These are phyloP conservation scores for Hypocryptadius cinnamomeus DNA, from an alignment of 2,113 vertebrate genomes.

Conservation along the genomic window DNA sequence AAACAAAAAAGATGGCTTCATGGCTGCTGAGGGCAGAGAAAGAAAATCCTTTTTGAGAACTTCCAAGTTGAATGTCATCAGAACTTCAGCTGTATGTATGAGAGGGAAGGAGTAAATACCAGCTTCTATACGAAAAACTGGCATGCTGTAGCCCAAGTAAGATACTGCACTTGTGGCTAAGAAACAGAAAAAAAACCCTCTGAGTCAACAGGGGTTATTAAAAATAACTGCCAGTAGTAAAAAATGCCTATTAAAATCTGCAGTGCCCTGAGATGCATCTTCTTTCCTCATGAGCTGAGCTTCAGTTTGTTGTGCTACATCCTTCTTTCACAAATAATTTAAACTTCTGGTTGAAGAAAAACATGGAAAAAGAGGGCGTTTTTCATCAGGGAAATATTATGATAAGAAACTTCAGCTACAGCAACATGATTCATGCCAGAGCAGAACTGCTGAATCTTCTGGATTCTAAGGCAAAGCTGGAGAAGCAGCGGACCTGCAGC, in stretches of 20 bases:
- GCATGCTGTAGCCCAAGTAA: background rate
- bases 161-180: background rate
- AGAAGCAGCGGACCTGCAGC: rapidly evolving
- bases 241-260: background rate
- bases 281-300: background rate
- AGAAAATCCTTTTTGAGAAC: background rate
- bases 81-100: background rate
- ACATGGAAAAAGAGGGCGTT: rapidly evolving
- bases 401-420: background rate
- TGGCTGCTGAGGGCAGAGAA: background rate
- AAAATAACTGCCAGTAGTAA: background rate
- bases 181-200: background rate
- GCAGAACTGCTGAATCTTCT: background rate
- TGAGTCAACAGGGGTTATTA: background rate
- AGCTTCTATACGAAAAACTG: background rate
- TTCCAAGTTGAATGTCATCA: background rate
- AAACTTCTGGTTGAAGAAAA: background rate
- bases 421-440: background rate
- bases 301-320: background rate
- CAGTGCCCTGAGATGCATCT: background rate
- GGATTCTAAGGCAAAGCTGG: background rate
- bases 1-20: background rate
- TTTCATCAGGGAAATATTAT: background rate
- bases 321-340: background rate
- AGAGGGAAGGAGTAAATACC: background rate